These are phyloP conservation scores for Sciaenops ocellatus DNA, from an alignment of 2,797 vertebrate genomes.

Conservation along the genomic window DNA sequence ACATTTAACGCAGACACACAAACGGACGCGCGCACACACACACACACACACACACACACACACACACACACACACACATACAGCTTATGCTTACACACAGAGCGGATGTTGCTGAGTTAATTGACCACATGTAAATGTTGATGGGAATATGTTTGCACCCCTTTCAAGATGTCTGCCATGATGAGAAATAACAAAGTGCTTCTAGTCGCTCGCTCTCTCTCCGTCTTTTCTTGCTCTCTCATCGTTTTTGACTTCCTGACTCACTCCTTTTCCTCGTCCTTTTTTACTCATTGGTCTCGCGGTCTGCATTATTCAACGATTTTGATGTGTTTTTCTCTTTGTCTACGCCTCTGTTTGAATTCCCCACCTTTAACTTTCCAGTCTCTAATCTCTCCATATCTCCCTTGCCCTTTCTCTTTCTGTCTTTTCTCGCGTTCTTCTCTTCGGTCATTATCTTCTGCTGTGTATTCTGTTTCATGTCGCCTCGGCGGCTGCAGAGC, in stretches of 20 bases:
- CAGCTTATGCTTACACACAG: background rate
- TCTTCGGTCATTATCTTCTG: background rate
- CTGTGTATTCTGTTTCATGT: background rate
- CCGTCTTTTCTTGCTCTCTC: background rate
- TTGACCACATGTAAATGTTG: conserved; percentile 50
- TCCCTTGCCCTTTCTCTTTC: background rate
- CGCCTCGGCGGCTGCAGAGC: background rate
- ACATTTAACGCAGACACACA: conserved; percentile 70
- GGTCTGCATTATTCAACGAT: background rate
- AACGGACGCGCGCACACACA: conserved; percentile 4
- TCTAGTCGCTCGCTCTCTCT: background rate
- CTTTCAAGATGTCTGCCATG: background rate
- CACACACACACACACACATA: conserved; percentile 23
- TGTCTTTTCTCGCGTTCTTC: background rate
- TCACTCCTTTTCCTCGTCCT: background rate
- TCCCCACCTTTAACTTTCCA: background rate
- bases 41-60: conserved; percentile 6
- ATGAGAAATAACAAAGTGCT: background rate
- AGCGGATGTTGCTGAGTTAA: conserved; percentile 50
- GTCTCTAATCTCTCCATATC: background rate
- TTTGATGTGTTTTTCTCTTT: background rate
- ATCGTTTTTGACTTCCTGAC: background rate
- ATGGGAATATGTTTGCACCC: conserved; percentile 20
- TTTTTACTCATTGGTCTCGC: background rate
- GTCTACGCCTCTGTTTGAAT: background rate